Conservation (phyloP, 2,888 invertebrate genomes). For the Rhopalosiphum nymphaeae region DNA sequence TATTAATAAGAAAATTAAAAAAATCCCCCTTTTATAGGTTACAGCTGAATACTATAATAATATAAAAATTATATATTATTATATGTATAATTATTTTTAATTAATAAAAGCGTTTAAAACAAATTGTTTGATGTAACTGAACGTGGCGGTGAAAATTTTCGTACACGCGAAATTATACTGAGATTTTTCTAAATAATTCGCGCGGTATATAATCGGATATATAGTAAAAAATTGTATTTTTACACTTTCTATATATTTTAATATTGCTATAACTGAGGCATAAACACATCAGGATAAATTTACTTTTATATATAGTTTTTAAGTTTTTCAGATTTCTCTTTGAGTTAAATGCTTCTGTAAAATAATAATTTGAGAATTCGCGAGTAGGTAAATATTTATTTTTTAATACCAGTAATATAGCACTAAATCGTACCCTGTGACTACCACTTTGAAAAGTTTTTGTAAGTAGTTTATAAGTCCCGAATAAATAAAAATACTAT, state of each 20-base stretch:
- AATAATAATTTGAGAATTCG: background rate
- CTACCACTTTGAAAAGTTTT: background rate
- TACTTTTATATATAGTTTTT: background rate
- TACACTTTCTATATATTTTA: background rate
- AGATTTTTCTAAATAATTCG: background rate
- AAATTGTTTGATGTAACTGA: background rate
- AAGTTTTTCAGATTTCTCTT: background rate
- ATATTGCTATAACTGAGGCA: background rate
- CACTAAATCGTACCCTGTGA: background rate
- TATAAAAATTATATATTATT: background rate
- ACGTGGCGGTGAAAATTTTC: background rate
- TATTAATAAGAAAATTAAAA: constrained; percentile 9
- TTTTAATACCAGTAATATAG: constrained; percentile 1
- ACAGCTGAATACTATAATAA: background rate
- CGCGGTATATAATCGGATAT: background rate
- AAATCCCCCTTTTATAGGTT: background rate
- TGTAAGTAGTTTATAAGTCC: background rate
- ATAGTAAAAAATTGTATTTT: background rate
- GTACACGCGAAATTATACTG: background rate
- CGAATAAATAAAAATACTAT: constrained; percentile 19
- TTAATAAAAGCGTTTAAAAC: background rate
- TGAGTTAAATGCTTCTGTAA: background rate
- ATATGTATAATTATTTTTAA: background rate
- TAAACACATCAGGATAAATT: background rate
- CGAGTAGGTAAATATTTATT: background rate